These are phyloP conservation scores for Micrasema longulum DNA, from an alignment of 1,140 invertebrate genomes.

Conservation along the genomic window DNA sequence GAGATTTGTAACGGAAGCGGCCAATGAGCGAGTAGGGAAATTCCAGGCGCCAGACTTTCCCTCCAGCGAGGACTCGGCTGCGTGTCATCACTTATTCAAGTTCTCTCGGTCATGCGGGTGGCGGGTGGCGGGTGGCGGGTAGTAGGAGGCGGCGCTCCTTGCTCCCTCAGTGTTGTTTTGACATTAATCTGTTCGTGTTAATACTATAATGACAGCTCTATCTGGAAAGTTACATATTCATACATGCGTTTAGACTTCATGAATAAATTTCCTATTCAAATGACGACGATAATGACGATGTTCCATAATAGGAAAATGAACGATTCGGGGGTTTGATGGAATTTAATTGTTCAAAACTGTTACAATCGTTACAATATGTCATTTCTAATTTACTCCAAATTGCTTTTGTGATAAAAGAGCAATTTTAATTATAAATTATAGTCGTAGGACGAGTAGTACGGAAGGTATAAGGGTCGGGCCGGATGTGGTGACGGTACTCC, in stretches of 20 bases:
- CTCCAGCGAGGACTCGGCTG: slow-evolving; percentile 1
- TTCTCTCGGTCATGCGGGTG: slow-evolving; percentile 30
- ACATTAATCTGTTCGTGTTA: slow-evolving; percentile 44
- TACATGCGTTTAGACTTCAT: slow-evolving; percentile 11
- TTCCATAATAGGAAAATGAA: slow-evolving; percentile 18
- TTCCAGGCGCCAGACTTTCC: slow-evolving; percentile 42
- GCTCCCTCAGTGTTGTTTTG: slow-evolving; percentile 31
- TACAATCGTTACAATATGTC: slow-evolving; percentile 14
- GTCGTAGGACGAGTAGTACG: background rate
- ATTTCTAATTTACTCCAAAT: slow-evolving; percentile 17
- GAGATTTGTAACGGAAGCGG: slow-evolving; percentile 51
- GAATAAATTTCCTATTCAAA: slow-evolving; percentile 26
- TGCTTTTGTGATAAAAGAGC: slow-evolving; percentile 8
- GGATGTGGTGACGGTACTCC: slow-evolving; percentile 1
- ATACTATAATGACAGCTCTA: slow-evolving; percentile 31
- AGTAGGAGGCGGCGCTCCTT: no score
- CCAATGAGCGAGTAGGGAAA: slow-evolving; percentile 46
- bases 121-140: background rate
- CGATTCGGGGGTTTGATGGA: background rate
- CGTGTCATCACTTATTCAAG: slow-evolving; percentile 44
- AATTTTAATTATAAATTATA: slow-evolving; percentile 15
- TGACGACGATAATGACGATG: slow-evolving; percentile 9
- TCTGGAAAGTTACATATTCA: slow-evolving; percentile 33
- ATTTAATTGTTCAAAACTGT: slow-evolving; percentile 12
- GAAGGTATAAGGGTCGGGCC: slow-evolving; percentile 4